A percentile compares a stretch with the other conserved stretches of the same genome.
Evolutionary conservation across 2,888 invertebrate species (phyloP).

Genomic region (Hypomecis atomaria): DNA sequence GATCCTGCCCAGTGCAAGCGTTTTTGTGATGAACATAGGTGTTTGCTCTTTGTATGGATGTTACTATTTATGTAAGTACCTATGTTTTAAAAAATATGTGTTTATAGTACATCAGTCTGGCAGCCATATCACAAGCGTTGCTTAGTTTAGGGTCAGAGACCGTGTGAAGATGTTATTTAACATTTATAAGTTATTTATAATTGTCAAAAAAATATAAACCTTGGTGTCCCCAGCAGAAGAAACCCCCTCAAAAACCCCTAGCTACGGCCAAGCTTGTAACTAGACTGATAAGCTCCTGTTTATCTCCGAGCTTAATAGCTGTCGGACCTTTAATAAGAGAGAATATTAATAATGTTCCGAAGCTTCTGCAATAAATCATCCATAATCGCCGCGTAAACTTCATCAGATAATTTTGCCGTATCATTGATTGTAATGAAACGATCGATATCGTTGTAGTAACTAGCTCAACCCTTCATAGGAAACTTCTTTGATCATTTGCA

Average conservation of each 20-base stretch:
- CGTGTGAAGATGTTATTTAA: no score
- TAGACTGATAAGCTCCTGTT: conserved; percentile 45
- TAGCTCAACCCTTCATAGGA: conserved; percentile 7
- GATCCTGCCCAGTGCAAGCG: no score
- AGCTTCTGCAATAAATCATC: conserved; percentile 47
- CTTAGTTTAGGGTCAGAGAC: no score
- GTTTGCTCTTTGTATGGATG: no score
- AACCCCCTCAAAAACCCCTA: conserved; percentile 12
- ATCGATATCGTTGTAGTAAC: conserved; percentile 35
- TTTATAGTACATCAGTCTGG: no score
- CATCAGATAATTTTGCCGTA: conserved; percentile 38
- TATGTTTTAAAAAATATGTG: no score
- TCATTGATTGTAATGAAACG: conserved; percentile 42
- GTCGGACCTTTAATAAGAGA: conserved; percentile 43
- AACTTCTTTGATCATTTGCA: conserved; percentile 14
- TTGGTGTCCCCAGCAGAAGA: no score
- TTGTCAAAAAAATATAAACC: no score
- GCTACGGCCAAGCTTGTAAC: conserved; percentile 22
- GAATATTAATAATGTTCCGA: conserved; percentile 46
- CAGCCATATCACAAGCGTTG: no score
- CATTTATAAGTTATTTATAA: no score
- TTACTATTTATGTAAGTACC: no score
- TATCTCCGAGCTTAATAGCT: conserved; percentile 49
- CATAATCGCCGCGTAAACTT: conserved; percentile 47
- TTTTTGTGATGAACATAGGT: no score